Conservation (phyloP, 2,888 invertebrate species). For the Caradrina kadenii region DNA sequence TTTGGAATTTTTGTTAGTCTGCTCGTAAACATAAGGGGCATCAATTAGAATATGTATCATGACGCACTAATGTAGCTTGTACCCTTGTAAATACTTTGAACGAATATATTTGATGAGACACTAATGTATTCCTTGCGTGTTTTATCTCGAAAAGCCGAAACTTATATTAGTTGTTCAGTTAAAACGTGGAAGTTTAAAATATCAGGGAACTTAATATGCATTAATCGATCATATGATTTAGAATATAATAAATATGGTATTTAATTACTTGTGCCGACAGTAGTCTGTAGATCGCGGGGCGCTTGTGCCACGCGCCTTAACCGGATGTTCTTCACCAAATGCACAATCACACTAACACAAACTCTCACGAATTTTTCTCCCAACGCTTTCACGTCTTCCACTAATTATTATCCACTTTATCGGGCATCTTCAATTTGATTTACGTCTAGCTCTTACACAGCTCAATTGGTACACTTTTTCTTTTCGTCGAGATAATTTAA, state of each 20-base stretch:
- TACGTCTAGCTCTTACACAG: conserved; percentile 88
- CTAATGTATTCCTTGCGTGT: conserved; percentile 21
- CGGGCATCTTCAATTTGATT: conserved; percentile 91
- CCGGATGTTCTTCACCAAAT: conserved; percentile 88
- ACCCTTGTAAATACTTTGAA: conserved; percentile 38
- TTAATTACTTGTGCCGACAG: conserved; percentile 11
- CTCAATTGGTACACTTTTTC: conserved; percentile 89
- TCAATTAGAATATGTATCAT: conserved; percentile 53
- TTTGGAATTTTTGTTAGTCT: conserved; percentile 62
- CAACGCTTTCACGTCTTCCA: conserved; percentile 90
- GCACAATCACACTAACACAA: conserved; percentile 89
- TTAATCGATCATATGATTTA: conserved; percentile 10
- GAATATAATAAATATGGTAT: background rate
- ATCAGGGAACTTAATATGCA: conserved; percentile 11
- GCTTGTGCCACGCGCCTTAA: conserved; percentile 67
- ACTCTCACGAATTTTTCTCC: conserved; percentile 91
- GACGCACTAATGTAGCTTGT: conserved; percentile 33
- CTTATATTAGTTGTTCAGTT: conserved; percentile 16
- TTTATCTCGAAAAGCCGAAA: conserved; percentile 8
- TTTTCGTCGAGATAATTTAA: conserved; percentile 85
- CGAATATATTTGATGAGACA: conserved; percentile 24
- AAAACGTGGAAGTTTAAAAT: conserved; percentile 11
- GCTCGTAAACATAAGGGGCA: conserved; percentile 51
- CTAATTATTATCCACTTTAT: conserved; percentile 91
- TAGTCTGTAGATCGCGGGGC: conserved; percentile 17